Evolutionary conservation across 1,140 invertebrate species (phyloP).

Genomic region (Apis florea): DNA sequence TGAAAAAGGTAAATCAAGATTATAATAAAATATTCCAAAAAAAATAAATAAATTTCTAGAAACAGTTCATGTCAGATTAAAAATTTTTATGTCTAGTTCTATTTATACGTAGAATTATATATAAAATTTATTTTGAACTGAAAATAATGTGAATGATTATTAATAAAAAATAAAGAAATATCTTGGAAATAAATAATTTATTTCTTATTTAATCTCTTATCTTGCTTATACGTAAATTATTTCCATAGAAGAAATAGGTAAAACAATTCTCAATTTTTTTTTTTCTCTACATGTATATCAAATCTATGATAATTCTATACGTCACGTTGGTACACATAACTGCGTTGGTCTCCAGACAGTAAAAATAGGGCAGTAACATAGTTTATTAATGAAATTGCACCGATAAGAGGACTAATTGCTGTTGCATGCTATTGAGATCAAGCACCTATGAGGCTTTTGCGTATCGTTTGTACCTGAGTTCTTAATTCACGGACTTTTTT

Average conservation of each 20-base stretch:
- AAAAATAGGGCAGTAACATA: conserved; percentile 6
- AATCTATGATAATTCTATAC: not conserved
- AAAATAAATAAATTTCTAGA: no score
- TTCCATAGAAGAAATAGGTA: not conserved
- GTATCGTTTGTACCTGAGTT: not conserved
- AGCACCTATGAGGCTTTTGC: not conserved
- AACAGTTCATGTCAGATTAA: no score
- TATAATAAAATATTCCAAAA: no score
- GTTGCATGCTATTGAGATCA: conserved; percentile 10
- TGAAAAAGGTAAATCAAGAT: no score
- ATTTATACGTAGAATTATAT: no score
- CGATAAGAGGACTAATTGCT: conserved; percentile 18
- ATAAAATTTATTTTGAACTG: not conserved
- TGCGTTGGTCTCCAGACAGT: not conserved
- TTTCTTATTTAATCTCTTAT: not conserved
- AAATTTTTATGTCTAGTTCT: no score
- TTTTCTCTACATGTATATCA: not conserved
- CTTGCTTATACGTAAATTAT: not conserved
- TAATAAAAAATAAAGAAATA: not conserved
- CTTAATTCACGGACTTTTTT: conserved; percentile 24
- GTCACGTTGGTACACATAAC: not conserved
- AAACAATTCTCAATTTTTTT: not conserved
- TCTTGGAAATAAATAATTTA: conserved; percentile 51
- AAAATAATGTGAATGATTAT: not conserved
- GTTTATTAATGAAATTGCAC: conserved; percentile 40